phyloP scores from a whole-genome alignment of 1,140 invertebrate species.

The Drosophila sucinea region DNA sequence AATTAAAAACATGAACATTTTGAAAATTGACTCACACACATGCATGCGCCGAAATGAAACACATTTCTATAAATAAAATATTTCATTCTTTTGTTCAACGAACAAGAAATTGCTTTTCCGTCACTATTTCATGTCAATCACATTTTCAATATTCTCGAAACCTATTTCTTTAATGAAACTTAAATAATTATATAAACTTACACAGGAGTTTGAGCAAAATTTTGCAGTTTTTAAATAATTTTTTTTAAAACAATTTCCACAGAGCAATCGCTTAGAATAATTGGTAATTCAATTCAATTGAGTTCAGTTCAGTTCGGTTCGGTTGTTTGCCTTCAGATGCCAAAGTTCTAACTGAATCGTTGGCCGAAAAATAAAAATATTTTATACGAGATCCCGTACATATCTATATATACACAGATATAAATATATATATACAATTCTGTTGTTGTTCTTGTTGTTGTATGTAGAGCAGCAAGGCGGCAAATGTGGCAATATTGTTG shows the following conservation, averaged over 20 bases:
- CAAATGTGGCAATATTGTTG: slow-evolving; percentile 43
- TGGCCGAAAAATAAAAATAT: slow-evolving; percentile 63
- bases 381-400: slow-evolving; percentile 57
- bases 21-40: slow-evolving; percentile 36
- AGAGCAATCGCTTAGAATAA: background rate
- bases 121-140: slow-evolving; percentile 64
- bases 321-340: slow-evolving; percentile 48
- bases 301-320: background rate
- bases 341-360: slow-evolving; percentile 61
- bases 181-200: slow-evolving; percentile 68
- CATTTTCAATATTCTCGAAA: slow-evolving; percentile 42
- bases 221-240: background rate
- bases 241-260: background rate
- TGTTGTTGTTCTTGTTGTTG: background rate
- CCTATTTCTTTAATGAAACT: background rate
- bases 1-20: slow-evolving; percentile 17
- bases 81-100: slow-evolving; percentile 35
- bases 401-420: background rate
- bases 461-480: slow-evolving; percentile 39
- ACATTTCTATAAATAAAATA: slow-evolving; percentile 61
- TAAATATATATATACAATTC: slow-evolving; percentile 14
- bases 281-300: background rate
- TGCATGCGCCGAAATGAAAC: slow-evolving; percentile 41
- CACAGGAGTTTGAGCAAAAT: slow-evolving; percentile 20
- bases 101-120: slow-evolving; percentile 37